phyloP scores from a whole-genome alignment of 35 echinoderm and acorn worm species.

The Heliocidaris erythrogramma region DNA sequence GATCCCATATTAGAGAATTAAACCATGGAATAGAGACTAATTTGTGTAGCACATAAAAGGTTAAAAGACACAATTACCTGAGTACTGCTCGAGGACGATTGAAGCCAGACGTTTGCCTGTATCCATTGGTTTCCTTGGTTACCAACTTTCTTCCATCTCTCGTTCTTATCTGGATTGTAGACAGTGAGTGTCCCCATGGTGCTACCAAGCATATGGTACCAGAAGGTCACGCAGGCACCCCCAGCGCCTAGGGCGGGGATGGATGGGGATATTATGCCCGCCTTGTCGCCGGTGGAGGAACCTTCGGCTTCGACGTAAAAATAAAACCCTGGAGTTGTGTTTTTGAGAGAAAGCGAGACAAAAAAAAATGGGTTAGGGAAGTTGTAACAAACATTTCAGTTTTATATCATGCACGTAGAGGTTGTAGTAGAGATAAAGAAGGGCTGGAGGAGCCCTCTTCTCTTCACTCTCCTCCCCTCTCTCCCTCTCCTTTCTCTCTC shows the following conservation, averaged over 20 bases:
- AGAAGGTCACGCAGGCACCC: not conserved
- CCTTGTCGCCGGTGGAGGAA: not conserved
- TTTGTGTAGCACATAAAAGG: too few relatives aligned
- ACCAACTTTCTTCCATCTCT: not conserved
- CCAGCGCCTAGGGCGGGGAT: not conserved
- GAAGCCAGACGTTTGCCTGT: not conserved
- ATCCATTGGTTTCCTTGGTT: not conserved
- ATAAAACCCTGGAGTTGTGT: not conserved
- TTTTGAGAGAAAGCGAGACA: too few relatives aligned
- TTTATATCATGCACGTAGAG: not conserved
- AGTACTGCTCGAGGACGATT: not conserved
- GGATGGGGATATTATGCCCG: not conserved
- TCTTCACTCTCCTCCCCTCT: too few relatives aligned
- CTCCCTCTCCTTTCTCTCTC: too few relatives aligned
- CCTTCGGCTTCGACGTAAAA: not conserved
- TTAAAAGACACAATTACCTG: not conserved
- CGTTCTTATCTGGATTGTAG: not conserved
- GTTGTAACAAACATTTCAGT: not conserved
- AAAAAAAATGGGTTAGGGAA: too few relatives aligned
- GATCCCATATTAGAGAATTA: too few relatives aligned
- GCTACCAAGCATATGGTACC: not conserved
- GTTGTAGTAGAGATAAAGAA: not conserved
- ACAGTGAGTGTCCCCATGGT: not conserved
- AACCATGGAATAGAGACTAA: too few relatives aligned
- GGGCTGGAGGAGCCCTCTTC: not conserved